These are phyloP conservation scores for Drosophila putrida DNA, from an alignment of 2,888 invertebrate species.

Conservation along the genomic window DNA sequence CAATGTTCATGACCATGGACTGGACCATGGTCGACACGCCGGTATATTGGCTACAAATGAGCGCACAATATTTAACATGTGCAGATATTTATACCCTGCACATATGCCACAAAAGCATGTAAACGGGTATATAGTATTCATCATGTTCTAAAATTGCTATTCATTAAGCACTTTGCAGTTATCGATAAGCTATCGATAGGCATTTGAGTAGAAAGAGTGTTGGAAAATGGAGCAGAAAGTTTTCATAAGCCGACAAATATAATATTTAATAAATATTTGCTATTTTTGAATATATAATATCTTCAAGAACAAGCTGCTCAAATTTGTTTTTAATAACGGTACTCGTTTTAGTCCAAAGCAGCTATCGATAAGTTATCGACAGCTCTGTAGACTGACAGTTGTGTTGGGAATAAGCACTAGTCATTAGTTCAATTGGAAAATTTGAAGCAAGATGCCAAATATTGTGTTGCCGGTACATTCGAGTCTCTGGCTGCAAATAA, in stretches of 20 bases:
- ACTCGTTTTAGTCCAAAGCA: too few species aligned
- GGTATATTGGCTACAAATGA: conserved; percentile 30
- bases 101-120: not conserved
- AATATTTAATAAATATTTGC: too few species aligned
- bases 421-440: not conserved
- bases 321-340: not conserved
- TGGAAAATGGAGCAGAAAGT: not conserved
- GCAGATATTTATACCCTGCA: conserved; percentile 38
- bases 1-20: conserved; percentile 35
- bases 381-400: not conserved
- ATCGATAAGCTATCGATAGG: conserved; percentile 1
- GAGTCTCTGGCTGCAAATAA: conserved; percentile 31
- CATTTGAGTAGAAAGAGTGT: not conserved
- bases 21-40: not conserved
- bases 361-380: not conserved
- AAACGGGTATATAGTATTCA: not conserved
- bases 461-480: conserved; percentile 16
- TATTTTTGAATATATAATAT: too few species aligned
- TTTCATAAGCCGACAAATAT: too few species aligned
- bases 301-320: too few species aligned
- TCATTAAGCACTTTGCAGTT: not conserved
- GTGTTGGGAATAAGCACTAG: not conserved
- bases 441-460: conserved; percentile 5
- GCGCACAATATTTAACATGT: conserved; percentile 47
- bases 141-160: not conserved